phyloP scores from a whole-genome alignment of 2,797 vertebrate genomes.

The Aeoliscus strigatus region DNA sequence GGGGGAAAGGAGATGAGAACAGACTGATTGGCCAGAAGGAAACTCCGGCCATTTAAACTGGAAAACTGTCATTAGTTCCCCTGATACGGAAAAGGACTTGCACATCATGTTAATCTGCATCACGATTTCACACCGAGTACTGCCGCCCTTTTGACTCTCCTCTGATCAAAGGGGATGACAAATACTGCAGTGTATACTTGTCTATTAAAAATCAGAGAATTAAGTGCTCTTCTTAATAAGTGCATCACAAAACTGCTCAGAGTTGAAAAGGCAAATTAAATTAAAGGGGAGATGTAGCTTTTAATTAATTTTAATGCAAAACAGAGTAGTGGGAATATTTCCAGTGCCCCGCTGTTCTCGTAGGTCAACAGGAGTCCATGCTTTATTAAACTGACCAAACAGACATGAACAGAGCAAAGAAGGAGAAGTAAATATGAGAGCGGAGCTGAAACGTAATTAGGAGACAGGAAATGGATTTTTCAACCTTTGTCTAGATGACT shows the following conservation, averaged over 20 bases:
- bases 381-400: slow-evolving; percentile 64
- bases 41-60: too few species aligned
- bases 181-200: slow-evolving; percentile 21
- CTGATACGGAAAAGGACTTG: slow-evolving; percentile 34
- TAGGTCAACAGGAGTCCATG: slow-evolving; percentile 34
- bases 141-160: slow-evolving; percentile 41
- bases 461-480: slow-evolving; percentile 57
- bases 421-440: slow-evolving; percentile 36
- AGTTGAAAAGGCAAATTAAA: too few species aligned
- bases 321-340: slow-evolving; percentile 33
- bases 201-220: slow-evolving; percentile 26
- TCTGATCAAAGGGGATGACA: slow-evolving; percentile 24
- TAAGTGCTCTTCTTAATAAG: slow-evolving; percentile 38
- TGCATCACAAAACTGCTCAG: slow-evolving; percentile 33
- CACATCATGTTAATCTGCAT: slow-evolving; percentile 39
- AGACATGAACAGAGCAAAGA: slow-evolving; percentile 49
- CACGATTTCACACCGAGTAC: slow-evolving; percentile 32
- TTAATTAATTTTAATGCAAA: slow-evolving; percentile 52
- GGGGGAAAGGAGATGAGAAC: slow-evolving; percentile 33
- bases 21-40: slow-evolving; percentile 32
- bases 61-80: slow-evolving; percentile 34
- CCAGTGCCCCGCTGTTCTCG: slow-evolving; percentile 17
- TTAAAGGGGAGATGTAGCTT: too few species aligned
- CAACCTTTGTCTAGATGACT: slow-evolving; percentile 47
- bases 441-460: slow-evolving; percentile 55